phyloP scores from a whole-genome alignment of 2,888 invertebrate genomes.

The Julus scandinavius region DNA sequence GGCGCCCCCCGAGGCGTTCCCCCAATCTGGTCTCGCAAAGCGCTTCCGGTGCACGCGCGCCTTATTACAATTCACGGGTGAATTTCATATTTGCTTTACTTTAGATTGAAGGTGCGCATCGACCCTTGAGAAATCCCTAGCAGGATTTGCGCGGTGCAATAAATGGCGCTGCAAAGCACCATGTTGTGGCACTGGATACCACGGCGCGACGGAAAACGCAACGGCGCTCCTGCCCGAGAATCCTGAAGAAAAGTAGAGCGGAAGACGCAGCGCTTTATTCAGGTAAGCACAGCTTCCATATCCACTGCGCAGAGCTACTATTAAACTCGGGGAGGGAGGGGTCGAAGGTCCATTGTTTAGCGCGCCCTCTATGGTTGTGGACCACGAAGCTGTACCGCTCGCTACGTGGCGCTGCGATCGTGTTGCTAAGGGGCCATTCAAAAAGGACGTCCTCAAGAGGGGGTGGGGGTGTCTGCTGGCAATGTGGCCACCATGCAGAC shows the following conservation, averaged over 20 bases:
- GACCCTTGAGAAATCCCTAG: not conserved
- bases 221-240: not conserved
- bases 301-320: no score
- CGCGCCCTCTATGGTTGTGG: not conserved
- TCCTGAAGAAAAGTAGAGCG: not conserved
- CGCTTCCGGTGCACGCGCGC: constrained; percentile 1
- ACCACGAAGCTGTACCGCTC: not conserved
- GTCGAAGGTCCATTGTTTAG: no score
- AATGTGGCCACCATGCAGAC: no score
- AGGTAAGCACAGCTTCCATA: not conserved
- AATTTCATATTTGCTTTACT: not conserved
- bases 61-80: not conserved
- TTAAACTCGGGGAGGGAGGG: no score
- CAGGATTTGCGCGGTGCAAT: not conserved
- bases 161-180: not conserved
- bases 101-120: not conserved
- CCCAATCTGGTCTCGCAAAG: not conserved
- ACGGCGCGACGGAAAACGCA: not conserved
- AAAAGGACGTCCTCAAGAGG: no score
- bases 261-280: no score
- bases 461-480: no score
- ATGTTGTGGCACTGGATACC: not conserved
- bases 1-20: not conserved
- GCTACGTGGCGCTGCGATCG: not conserved
- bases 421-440: no score